Conservation (phyloP, 2,888 invertebrate species). For the Anthophora plumipes region DNA sequence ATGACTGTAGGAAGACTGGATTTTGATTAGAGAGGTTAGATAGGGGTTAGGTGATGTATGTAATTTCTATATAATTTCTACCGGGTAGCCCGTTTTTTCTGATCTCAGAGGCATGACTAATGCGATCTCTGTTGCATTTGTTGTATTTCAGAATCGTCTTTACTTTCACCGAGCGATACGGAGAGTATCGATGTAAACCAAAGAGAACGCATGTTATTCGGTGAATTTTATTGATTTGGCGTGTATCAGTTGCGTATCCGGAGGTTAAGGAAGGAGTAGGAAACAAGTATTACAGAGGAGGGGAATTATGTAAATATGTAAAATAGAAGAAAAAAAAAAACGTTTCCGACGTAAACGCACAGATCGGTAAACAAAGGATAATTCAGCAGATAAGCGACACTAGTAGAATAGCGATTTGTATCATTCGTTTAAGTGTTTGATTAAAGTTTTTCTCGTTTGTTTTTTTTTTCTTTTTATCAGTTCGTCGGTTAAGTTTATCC, state of each 20-base stretch:
- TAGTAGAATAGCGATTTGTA: slow-evolving; percentile 67
- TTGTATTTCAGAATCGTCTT: too few relatives aligned
- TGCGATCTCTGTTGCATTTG: too few relatives aligned
- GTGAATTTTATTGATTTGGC: slow-evolving; percentile 36
- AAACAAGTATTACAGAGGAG: not conserved
- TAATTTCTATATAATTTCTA: not conserved
- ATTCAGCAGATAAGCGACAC: slow-evolving; percentile 59
- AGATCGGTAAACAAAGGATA: slow-evolving; percentile 60
- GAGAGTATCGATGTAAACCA: not conserved
- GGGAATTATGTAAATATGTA: slow-evolving; percentile 76
- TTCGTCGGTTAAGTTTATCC: slow-evolving; percentile 17
- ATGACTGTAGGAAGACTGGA: not conserved
- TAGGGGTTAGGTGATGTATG: not conserved
- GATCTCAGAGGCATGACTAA: too few relatives aligned
- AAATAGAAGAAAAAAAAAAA: slow-evolving; percentile 57
- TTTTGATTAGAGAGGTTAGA: not conserved
- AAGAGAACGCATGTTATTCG: slow-evolving; percentile 17
- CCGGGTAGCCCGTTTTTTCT: not conserved
- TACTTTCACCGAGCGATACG: not conserved
- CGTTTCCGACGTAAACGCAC: slow-evolving; percentile 77
- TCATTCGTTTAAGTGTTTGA: slow-evolving; percentile 73
- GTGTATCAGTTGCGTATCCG: slow-evolving; percentile 28
- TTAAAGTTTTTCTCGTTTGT: slow-evolving; percentile 66
- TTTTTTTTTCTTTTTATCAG: slow-evolving; percentile 29
- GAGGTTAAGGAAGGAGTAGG: not conserved